Percentiles rank a stretch among this genome's conserved stretches.
Conservation (phyloP, 2,113 vertebrate species). For the Corvus cornix region DNA sequence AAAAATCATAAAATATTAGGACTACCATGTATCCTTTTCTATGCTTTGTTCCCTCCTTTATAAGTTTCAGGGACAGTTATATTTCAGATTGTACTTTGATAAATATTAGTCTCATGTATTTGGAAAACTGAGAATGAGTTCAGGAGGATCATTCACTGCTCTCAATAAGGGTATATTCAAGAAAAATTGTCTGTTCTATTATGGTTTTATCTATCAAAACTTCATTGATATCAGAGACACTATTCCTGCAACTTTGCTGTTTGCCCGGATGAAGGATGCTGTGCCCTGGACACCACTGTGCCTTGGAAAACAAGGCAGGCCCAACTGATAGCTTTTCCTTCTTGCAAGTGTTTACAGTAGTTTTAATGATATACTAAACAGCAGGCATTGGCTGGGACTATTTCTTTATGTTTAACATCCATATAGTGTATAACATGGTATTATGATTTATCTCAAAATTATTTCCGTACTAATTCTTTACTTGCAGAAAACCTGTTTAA, state of each 20-base stretch:
- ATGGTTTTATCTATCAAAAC: background rate
- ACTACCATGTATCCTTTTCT: background rate
- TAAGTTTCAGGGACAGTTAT: background rate
- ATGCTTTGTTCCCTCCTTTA: background rate
- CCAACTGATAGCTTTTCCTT: background rate
- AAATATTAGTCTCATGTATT: background rate
- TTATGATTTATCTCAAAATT: background rate
- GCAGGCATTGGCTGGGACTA: background rate
- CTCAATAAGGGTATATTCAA: background rate
- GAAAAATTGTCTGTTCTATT: background rate
- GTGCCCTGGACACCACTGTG: fast-evolving
- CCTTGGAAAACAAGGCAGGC: background rate
- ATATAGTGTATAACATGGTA: background rate
- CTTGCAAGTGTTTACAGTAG: background rate
- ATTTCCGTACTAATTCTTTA: background rate
- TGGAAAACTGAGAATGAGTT: background rate
- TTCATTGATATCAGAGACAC: background rate
- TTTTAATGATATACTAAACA: background rate
- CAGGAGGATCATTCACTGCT: background rate
- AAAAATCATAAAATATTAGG: background rate
- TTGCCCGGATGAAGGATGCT: background rate
- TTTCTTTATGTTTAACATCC: background rate
- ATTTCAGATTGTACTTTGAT: background rate
- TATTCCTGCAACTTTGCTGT: background rate
- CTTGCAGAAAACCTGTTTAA: background rate